Evolutionary conservation across 2,113 vertebrate species (phyloP).

Genomic region (Psittacula cyanocephala): DNA sequence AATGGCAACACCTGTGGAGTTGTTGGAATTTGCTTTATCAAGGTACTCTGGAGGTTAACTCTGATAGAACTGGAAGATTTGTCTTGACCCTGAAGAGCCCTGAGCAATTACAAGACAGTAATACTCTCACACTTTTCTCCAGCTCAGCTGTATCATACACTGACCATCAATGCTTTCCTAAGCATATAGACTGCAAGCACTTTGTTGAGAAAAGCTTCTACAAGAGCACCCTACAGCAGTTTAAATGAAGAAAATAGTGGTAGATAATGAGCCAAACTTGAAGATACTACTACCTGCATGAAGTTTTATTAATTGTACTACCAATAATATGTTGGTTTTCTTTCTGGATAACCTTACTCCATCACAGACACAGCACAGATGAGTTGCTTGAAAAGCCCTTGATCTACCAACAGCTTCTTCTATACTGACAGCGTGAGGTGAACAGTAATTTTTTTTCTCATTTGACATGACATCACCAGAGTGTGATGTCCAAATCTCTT

Average conservation of each 20-base stretch:
- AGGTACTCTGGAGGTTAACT: not conserved
- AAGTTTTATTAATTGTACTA: not conserved
- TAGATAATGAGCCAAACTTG: not conserved
- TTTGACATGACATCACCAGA: not conserved
- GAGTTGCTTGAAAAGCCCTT: not conserved
- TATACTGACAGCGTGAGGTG: not conserved
- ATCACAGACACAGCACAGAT: not conserved
- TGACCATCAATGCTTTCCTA: not conserved
- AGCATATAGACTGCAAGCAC: not conserved
- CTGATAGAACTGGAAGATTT: not conserved
- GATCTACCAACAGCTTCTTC: not conserved
- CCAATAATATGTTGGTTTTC: accelerated
- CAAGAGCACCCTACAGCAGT: not conserved
- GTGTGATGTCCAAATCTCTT: not conserved
- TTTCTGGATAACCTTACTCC: not conserved
- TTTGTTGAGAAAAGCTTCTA: not conserved
- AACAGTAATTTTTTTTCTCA: not conserved
- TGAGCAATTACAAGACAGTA: not conserved
- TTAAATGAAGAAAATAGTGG: not conserved
- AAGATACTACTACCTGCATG: not conserved
- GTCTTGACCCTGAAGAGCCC: not conserved
- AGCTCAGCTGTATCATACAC: not conserved
- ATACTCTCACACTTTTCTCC: not conserved
- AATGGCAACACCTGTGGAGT: not conserved
- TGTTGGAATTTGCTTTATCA: not conserved